A percentile compares a stretch with the other conserved stretches of the same genome.
Evolutionary conservation across 2,797 vertebrate species (phyloP).

Genomic region (Lemur catta): DNA sequence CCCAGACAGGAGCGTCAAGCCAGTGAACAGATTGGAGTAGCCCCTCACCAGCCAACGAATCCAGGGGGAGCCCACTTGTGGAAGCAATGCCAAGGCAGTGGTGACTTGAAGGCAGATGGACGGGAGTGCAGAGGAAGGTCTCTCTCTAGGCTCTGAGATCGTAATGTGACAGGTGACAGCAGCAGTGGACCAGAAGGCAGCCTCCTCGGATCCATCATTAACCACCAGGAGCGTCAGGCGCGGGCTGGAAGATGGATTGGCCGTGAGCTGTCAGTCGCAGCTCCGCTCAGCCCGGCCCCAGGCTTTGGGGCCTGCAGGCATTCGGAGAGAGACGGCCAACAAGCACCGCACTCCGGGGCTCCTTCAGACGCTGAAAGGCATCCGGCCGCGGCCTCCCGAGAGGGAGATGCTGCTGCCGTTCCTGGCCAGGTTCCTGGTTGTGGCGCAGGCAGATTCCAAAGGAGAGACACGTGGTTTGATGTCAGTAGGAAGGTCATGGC

Average conservation of each 20-base stretch:
- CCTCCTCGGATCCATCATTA: neutral
- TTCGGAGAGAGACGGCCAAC: neutral
- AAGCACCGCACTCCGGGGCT: rapidly evolving
- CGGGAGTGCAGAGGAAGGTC: neutral
- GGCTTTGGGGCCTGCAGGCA: neutral
- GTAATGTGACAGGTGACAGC: constrained; percentile 51
- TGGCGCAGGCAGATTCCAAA: neutral
- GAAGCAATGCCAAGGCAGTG: neutral
- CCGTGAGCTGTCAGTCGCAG: neutral
- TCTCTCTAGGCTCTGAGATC: neutral
- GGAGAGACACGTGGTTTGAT: neutral
- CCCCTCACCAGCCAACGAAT: constrained; percentile 18
- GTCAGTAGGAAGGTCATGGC: neutral
- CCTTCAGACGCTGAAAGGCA: neutral
- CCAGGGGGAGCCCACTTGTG: neutral
- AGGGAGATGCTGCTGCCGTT: neutral
- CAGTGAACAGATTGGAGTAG: constrained; percentile 10
- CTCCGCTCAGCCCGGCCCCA: neutral
- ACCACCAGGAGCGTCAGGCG: constrained; percentile 14
- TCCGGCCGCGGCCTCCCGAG: rapidly evolving
- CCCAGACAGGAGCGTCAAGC: neutral
- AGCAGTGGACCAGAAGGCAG: constrained; percentile 15
- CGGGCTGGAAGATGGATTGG: constrained; percentile 3
- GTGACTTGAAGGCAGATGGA: constrained; percentile 12
- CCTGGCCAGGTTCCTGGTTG: neutral